Percentiles rank a stretch among this genome's conserved stretches.
Conservation (phyloP, 64 coral and sea anemone species). For the Anthopleura sola region DNA sequence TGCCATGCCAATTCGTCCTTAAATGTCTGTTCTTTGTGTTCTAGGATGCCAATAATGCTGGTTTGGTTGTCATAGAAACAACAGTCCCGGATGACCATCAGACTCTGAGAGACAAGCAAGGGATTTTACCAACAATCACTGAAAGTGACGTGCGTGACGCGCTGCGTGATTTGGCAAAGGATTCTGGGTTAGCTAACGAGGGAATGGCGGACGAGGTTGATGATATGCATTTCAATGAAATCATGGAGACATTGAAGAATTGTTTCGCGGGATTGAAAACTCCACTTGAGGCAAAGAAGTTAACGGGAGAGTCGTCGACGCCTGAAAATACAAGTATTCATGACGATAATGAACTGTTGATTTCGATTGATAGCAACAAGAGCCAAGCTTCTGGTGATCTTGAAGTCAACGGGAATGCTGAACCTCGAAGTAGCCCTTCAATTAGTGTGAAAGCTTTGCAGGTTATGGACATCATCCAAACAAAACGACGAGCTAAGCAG, state of each 20-base stretch:
- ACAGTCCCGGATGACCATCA: not conserved
- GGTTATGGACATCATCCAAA: slow-evolving; percentile 24
- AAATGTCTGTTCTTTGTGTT: too few species aligned
- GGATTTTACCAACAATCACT: slow-evolving; percentile 17
- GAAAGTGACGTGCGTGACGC: slow-evolving; percentile 12
- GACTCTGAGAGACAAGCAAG: not conserved
- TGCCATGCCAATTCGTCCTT: not conserved
- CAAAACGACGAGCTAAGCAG: slow-evolving; percentile 7
- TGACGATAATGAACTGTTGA: not conserved
- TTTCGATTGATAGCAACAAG: not conserved
- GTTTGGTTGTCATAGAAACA: not conserved
- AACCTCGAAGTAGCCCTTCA: not conserved
- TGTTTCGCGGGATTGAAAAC: slow-evolving; percentile 1
- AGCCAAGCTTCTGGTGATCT: not conserved
- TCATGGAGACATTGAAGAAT: slow-evolving; percentile 10
- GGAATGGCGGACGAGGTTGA: not conserved
- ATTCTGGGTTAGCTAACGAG: not conserved
- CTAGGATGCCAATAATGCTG: not conserved
- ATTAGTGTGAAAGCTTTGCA: slow-evolving; percentile 5
- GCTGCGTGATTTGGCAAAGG: not conserved
- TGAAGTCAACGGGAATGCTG: not conserved
- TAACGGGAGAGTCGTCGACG: not conserved
- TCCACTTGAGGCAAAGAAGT: not conserved
- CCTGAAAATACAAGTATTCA: not conserved
- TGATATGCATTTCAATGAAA: not conserved